These are phyloP conservation scores for Tetrao urogallus DNA, from an alignment of 2,113 vertebrate species.

Conservation along the genomic window DNA sequence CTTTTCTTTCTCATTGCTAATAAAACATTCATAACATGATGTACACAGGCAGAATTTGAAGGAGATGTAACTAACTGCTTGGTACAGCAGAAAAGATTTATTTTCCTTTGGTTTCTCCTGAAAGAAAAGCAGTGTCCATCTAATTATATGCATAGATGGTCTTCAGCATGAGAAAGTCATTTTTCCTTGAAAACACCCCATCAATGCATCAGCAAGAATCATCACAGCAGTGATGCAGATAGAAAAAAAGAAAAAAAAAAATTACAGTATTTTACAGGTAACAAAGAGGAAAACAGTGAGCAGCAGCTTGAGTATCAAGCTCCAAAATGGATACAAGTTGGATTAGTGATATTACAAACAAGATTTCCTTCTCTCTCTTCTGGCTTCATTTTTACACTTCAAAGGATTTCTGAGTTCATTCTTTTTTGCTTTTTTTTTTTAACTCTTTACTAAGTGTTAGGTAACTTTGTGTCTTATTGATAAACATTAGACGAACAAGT, in stretches of 20 bases:
- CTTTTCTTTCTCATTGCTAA: not conserved
- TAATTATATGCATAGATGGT: not conserved
- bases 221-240: not conserved
- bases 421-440: not conserved
- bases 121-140: not conserved
- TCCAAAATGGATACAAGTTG: not conserved
- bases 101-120: not conserved
- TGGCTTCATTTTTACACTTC: not conserved
- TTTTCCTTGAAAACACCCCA: not conserved
- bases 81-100: not conserved
- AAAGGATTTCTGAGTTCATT: not conserved
- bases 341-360: not conserved
- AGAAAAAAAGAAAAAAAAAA: not conserved
- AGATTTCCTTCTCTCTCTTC: not conserved
- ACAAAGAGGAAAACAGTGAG: not conserved
- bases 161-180: not conserved
- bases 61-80: not conserved
- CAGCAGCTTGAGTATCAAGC: not conserved
- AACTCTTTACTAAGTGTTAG: not conserved
- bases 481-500: not conserved
- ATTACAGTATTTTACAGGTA: not conserved
- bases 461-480: not conserved
- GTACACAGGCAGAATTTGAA: not conserved
- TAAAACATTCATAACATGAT: constrained; percentile 3
- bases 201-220: not conserved